Conservation (phyloP, 2,888 invertebrate genomes). For the Euzophera pinguis region DNA sequence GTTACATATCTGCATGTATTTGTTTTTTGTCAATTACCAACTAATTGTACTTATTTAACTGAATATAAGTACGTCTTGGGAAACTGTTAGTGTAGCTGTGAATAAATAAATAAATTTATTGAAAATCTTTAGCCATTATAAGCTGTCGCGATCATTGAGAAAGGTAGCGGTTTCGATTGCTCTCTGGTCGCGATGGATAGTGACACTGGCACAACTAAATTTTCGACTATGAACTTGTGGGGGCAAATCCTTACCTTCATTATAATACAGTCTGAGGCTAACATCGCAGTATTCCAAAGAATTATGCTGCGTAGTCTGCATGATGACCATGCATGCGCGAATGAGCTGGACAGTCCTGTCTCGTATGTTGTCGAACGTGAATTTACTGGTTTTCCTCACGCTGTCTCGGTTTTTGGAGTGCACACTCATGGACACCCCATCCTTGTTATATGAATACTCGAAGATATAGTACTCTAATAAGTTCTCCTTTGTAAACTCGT, state of each 20-base stretch:
- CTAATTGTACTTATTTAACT: too few species aligned
- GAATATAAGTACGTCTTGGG: too few species aligned
- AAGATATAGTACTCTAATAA: constrained; percentile 58
- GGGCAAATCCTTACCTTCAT: constrained; percentile 42
- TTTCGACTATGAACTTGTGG: too few species aligned
- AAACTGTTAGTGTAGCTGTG: too few species aligned
- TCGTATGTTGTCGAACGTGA: constrained; percentile 44
- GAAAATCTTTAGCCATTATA: too few species aligned
- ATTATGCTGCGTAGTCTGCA: constrained; percentile 32
- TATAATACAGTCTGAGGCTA: constrained; percentile 59
- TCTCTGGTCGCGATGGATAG: too few species aligned
- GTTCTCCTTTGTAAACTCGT: constrained; percentile 47
- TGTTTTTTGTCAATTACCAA: too few species aligned
- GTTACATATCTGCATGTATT: too few species aligned
- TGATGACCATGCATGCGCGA: constrained; percentile 41
- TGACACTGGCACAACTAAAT: too few species aligned
- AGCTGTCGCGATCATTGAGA: too few species aligned
- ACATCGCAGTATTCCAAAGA: constrained; percentile 42
- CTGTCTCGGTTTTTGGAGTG: constrained; percentile 36
- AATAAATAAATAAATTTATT: too few species aligned
- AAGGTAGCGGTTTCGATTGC: too few species aligned
- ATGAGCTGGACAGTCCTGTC: constrained; percentile 43
- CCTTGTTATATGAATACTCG: constrained; percentile 48
- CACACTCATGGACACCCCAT: constrained; percentile 45
- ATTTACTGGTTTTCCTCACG: constrained; percentile 25